A percentile compares a stretch with the other conserved stretches of the same genome.
These are phyloP conservation scores for Dermatophagoides farinae DNA, from an alignment of 1,140 invertebrate genomes.

Conservation along the genomic window DNA sequence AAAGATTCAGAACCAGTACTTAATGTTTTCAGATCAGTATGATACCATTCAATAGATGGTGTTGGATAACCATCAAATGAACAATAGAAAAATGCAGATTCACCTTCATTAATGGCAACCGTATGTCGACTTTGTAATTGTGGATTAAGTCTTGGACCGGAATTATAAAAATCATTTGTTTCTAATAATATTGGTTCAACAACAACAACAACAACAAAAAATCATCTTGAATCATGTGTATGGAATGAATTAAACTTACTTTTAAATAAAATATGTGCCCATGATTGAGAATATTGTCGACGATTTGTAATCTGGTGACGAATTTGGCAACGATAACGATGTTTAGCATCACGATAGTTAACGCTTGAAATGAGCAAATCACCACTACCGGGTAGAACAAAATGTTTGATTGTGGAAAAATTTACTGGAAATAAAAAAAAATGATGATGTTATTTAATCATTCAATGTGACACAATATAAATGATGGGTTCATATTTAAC, in stretches of 20 bases:
- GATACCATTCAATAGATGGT: not conserved
- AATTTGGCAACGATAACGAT: conserved; percentile 17
- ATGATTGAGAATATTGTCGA: conserved; percentile 12
- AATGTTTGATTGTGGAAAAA: conserved; percentile 12
- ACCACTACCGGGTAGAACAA: conserved; percentile 10
- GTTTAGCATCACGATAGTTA: conserved; percentile 10
- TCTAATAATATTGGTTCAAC: not conserved
- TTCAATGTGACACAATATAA: not conserved
- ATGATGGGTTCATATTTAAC: no score
- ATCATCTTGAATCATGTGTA: no score
- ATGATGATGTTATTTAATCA: not conserved
- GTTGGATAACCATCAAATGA: conserved; percentile 11
- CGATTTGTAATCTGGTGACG: conserved; percentile 14
- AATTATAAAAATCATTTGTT: conserved; percentile 7
- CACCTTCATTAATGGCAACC: not conserved
- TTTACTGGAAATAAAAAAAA: conserved; percentile 11
- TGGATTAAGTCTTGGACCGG: not conserved
- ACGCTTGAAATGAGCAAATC: conserved; percentile 15
- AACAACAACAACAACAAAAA: no score
- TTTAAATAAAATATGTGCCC: conserved; percentile 15
- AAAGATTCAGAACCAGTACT: not conserved
- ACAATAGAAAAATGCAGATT: conserved; percentile 6
- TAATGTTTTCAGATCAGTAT: not conserved
- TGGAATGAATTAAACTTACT: conserved; percentile 15
- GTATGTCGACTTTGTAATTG: conserved; percentile 11